Conservation (phyloP, 2,113 vertebrate genomes). For the Laticauda colubrina region DNA sequence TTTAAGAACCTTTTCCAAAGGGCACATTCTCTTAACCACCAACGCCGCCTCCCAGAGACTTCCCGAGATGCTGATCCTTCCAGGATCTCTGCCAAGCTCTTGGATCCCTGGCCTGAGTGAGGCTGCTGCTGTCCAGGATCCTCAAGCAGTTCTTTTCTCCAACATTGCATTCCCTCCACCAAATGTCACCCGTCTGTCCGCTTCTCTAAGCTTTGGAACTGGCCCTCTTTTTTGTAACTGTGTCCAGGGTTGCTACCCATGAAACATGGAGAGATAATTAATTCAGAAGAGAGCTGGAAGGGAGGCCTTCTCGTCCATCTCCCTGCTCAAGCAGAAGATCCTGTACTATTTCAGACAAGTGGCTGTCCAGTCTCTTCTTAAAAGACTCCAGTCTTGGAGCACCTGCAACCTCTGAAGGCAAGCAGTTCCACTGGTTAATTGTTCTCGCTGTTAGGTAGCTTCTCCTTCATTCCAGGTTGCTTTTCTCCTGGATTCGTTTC, state of each 20-base stretch:
- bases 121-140: neutral
- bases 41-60: too few relatives aligned
- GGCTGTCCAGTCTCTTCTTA: too few relatives aligned
- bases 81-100: neutral
- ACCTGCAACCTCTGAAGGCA: too few relatives aligned
- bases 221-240: conserved; percentile 23
- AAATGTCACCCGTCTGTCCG: conserved; percentile 42
- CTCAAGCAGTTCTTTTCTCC: neutral
- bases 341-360: too few relatives aligned
- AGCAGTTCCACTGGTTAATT: too few relatives aligned
- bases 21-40: neutral
- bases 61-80: neutral
- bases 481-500: too few relatives aligned
- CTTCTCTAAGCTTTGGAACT: conserved; percentile 11
- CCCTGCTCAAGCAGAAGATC: too few relatives aligned
- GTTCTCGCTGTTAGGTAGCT: too few relatives aligned
- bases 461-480: too few relatives aligned
- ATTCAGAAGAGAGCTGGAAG: too few relatives aligned
- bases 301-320: too few relatives aligned
- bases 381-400: too few relatives aligned
- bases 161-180: neutral
- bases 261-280: conserved; percentile 64
- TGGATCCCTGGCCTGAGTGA: neutral
- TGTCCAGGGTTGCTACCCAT: conserved; percentile 56
- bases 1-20: neutral